Evolutionary conservation across 2,113 vertebrate species (phyloP).

Genomic region (Bombycilla garrulus): DNA sequence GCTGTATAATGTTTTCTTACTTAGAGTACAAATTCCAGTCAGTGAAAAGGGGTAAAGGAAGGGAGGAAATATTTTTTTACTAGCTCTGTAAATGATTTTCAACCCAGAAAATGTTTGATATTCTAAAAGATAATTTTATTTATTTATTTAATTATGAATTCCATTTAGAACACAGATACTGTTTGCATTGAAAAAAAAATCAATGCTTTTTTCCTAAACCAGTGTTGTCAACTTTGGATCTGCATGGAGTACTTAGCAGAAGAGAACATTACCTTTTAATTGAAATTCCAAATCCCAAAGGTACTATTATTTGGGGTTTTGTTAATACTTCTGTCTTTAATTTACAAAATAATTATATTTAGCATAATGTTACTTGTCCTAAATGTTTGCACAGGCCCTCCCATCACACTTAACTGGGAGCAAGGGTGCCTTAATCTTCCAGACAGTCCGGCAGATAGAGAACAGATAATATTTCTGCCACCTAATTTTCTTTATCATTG

Average conservation of each 20-base stretch:
- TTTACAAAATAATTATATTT: conserved; percentile 12
- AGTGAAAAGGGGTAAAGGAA: not conserved
- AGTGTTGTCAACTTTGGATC: not conserved
- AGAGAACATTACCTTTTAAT: not conserved
- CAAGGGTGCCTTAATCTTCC: not conserved
- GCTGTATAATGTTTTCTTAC: not conserved
- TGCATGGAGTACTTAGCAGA: not conserved
- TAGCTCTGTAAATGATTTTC: not conserved
- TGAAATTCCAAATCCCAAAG: not conserved
- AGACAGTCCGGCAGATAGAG: not conserved
- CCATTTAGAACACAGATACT: not conserved
- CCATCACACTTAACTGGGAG: not conserved
- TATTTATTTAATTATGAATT: not conserved
- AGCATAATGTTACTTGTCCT: not conserved
- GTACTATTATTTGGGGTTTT: not conserved
- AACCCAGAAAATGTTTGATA: not conserved
- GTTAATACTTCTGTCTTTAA: conserved; percentile 1
- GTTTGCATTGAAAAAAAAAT: not conserved
- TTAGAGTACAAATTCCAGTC: not conserved
- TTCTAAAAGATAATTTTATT: not conserved
- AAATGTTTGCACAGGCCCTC: not conserved
- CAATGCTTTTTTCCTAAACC: not conserved
- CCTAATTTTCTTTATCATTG: not conserved
- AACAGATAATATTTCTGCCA: not conserved
- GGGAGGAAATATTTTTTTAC: not conserved